These are phyloP conservation scores for Myopa tessellatipennis DNA, from an alignment of 2,888 invertebrate species.

Conservation along the genomic window DNA sequence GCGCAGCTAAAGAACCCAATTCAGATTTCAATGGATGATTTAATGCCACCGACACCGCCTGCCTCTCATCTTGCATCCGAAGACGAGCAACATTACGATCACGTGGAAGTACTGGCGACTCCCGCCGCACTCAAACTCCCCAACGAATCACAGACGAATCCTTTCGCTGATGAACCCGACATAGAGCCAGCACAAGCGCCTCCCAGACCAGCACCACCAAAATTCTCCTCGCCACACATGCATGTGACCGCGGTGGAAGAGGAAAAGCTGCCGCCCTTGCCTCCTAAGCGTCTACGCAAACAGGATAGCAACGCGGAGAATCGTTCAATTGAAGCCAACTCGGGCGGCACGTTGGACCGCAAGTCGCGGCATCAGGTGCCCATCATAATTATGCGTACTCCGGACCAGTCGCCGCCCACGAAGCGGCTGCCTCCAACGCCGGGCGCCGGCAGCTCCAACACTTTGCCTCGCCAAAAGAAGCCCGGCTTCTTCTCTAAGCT, in stretches of 20 bases:
- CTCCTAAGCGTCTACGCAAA: constrained; percentile 81
- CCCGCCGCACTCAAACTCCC: constrained; percentile 59
- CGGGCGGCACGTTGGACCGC: constrained; percentile 41
- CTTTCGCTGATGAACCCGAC: constrained; percentile 50
- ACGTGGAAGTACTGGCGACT: constrained; percentile 66
- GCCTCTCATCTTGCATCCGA: constrained; percentile 62
- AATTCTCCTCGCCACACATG: constrained; percentile 66
- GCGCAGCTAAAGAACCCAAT: constrained; percentile 86
- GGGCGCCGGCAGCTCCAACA: constrained; percentile 58
- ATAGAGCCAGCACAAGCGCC: constrained; percentile 41
- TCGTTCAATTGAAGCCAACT: constrained; percentile 58
- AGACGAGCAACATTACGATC: constrained; percentile 68
- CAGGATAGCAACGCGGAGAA: constrained; percentile 67
- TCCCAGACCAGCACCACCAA: constrained; percentile 47
- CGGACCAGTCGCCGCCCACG: constrained; percentile 69
- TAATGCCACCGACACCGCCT: constrained; percentile 68
- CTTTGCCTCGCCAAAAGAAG: constrained; percentile 72
- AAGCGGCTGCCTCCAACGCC: constrained; percentile 71
- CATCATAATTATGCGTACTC: constrained; percentile 64
- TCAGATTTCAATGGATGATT: constrained; percentile 75
- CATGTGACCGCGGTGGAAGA: constrained; percentile 66
- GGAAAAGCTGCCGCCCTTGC: constrained; percentile 80
- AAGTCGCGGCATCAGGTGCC: constrained; percentile 55
- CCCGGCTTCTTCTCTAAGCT: constrained; percentile 75
- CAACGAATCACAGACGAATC: constrained; percentile 6